Percentiles rank a stretch among this genome's conserved stretches.
Conservation (phyloP, 2,888 invertebrate species). For the Caenorhabditis doughertyi region DNA sequence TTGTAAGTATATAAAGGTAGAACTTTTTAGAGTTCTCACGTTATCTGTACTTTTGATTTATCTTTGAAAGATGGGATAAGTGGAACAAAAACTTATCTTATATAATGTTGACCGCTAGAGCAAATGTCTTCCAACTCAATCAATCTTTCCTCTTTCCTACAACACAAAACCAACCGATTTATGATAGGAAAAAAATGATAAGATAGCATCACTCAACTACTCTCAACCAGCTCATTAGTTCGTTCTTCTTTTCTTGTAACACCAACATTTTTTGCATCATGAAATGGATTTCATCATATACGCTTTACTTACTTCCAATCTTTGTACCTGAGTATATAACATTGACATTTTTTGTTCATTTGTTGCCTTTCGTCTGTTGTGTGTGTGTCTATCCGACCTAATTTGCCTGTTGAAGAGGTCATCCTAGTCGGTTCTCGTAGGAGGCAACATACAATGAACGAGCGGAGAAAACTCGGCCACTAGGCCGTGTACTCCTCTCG, state of each 20-base stretch:
- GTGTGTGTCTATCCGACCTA: background rate
- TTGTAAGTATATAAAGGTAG: background rate
- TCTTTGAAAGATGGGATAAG: background rate
- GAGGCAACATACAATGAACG: background rate
- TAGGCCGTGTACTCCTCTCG: slow-evolving; percentile 44
- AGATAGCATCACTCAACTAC: slow-evolving; percentile 42
- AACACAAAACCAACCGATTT: slow-evolving; percentile 29
- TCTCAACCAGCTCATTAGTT: slow-evolving; percentile 34
- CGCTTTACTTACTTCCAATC: background rate
- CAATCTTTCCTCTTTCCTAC: slow-evolving; percentile 27
- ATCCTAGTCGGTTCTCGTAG: background rate
- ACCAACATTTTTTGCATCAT: slow-evolving; percentile 41
- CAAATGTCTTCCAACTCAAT: background rate
- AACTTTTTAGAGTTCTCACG: too few species aligned
- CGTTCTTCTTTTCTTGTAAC: slow-evolving; percentile 12
- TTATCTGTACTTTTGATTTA: too few species aligned
- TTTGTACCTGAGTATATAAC: background rate
- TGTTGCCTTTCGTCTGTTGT: background rate
- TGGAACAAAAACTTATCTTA: background rate
- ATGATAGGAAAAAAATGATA: slow-evolving; percentile 33
- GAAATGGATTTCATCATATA: slow-evolving; percentile 33
- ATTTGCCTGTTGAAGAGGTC: background rate
- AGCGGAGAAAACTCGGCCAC: background rate
- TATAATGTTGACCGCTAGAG: background rate
- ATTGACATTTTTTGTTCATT: background rate